These are phyloP conservation scores for Microcaecilia unicolor DNA, from an alignment of 2,797 vertebrate genomes.

Conservation along the genomic window DNA sequence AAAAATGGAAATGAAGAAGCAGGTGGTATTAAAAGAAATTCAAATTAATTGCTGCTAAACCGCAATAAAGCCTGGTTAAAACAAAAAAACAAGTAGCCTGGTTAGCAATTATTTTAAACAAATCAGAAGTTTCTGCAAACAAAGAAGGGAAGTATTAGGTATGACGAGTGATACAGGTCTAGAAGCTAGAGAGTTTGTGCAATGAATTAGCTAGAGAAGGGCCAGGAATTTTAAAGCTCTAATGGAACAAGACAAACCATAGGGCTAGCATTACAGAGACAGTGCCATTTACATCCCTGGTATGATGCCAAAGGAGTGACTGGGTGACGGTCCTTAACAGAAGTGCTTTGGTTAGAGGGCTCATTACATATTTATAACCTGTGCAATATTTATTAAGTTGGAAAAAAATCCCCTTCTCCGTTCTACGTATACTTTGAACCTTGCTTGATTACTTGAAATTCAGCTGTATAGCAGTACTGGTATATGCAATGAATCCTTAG, in stretches of 20 bases:
- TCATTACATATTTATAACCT: conserved; percentile 11
- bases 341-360: conserved; percentile 34
- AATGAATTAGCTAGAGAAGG: conserved; percentile 61
- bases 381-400: conserved; percentile 18
- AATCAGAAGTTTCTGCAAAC: conserved; percentile 45
- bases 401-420: conserved; percentile 26
- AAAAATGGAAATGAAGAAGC: conserved; percentile 15
- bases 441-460: no score
- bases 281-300: conserved; percentile 30
- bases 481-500: conserved; percentile 3
- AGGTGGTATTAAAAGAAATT: neutral
- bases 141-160: conserved; percentile 46
- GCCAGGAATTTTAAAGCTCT: conserved; percentile 37
- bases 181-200: conserved; percentile 64
- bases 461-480: conserved; percentile 13
- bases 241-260: conserved; percentile 20
- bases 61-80: conserved; percentile 56
- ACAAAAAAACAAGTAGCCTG: conserved; percentile 49
- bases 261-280: conserved; percentile 10
- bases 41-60: conserved; percentile 32
- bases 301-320: conserved; percentile 33
- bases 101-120: conserved; percentile 45
- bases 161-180: conserved; percentile 41
- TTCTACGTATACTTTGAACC: conserved; percentile 20
- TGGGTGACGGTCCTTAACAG: conserved; percentile 24